Evolutionary conservation across 2,888 invertebrate species (phyloP).

Genomic region (Margaritifera margaritifera): DNA sequence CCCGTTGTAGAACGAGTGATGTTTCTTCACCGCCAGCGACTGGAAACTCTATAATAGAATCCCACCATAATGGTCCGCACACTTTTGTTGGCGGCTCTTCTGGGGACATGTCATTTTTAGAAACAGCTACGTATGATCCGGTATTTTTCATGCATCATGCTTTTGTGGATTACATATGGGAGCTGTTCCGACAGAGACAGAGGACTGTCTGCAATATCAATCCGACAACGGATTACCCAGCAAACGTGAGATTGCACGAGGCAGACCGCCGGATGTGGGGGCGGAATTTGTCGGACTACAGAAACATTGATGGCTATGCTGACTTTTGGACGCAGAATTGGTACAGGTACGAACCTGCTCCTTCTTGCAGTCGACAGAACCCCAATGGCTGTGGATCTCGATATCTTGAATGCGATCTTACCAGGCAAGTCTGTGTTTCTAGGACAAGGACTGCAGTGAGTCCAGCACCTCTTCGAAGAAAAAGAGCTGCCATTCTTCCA

Average conservation of each 20-base stretch:
- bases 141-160: slow-evolving; percentile 55
- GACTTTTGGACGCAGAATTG: slow-evolving; percentile 21
- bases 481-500: not conserved
- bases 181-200: slow-evolving; percentile 13
- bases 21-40: too few relatives aligned
- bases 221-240: slow-evolving; percentile 15
- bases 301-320: slow-evolving; percentile 23
- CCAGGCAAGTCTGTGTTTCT: not conserved
- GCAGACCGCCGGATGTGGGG: slow-evolving; percentile 25
- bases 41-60: not conserved
- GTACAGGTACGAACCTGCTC: slow-evolving; percentile 30
- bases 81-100: slow-evolving; percentile 29
- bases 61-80: slow-evolving; percentile 18
- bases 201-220: slow-evolving; percentile 10
- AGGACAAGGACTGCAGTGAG: not conserved
- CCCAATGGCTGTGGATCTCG: slow-evolving; percentile 29
- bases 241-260: slow-evolving; percentile 13
- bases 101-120: slow-evolving; percentile 37
- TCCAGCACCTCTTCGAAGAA: too few relatives aligned
- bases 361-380: slow-evolving; percentile 22
- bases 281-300: slow-evolving; percentile 23
- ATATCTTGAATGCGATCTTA: slow-evolving; percentile 13
- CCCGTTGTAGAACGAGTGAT: too few relatives aligned
- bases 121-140: slow-evolving; percentile 48
- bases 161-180: slow-evolving; percentile 48